Evolutionary conservation across 1,140 invertebrate species (phyloP).

Genomic region (Leucophenga varia): DNA sequence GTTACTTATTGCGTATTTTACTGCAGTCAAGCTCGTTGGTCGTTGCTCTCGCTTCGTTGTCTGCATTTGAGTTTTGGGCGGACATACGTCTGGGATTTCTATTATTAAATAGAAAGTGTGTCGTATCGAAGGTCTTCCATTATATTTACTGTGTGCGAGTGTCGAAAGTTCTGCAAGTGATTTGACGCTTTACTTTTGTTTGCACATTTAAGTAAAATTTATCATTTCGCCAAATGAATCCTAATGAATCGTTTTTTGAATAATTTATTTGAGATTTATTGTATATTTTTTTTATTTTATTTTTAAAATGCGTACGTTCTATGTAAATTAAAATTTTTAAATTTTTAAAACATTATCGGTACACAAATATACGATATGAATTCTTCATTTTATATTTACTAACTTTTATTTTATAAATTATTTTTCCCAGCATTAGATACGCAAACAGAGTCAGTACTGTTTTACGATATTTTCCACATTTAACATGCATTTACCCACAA

Average conservation of each 20-base stretch:
- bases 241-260: constrained; percentile 40
- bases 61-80: constrained; percentile 47
- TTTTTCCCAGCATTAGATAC: too few relatives aligned
- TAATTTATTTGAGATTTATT: constrained; percentile 19
- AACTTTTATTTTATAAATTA: too few relatives aligned
- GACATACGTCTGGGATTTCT: constrained; percentile 22
- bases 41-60: not conserved
- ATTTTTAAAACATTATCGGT: too few relatives aligned
- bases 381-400: too few relatives aligned
- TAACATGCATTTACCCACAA: too few relatives aligned
- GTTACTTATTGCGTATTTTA: too few relatives aligned
- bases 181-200: constrained; percentile 43
- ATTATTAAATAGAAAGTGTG: constrained; percentile 19
- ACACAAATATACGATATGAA: too few relatives aligned
- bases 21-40: not conserved
- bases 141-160: constrained; percentile 13
- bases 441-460: too few relatives aligned
- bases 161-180: constrained; percentile 29
- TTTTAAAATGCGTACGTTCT: constrained; percentile 22
- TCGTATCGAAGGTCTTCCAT: too few relatives aligned
- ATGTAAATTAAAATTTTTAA: not conserved
- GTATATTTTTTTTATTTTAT: constrained; percentile 32
- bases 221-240: constrained; percentile 48
- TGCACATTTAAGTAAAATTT: constrained; percentile 20
- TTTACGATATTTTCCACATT: not conserved